These are phyloP conservation scores for Glaucopsyche alexis DNA, from an alignment of 2,888 invertebrate genomes.

Conservation along the genomic window DNA sequence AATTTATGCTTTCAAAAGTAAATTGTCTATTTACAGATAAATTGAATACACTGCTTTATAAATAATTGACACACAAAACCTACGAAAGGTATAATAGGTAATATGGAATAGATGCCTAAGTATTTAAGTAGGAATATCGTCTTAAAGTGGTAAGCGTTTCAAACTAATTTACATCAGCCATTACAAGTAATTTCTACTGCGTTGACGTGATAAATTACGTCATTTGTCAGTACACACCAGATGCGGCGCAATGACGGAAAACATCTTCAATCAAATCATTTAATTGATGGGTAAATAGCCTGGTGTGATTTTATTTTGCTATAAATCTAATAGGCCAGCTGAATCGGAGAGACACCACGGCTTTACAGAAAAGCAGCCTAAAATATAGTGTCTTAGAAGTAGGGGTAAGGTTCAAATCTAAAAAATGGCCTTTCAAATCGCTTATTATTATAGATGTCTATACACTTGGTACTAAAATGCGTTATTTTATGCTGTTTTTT, in stretches of 20 bases:
- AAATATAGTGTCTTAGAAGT: neutral
- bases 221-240: neutral
- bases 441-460: too few species aligned
- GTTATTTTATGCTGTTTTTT: too few species aligned
- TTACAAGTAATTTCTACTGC: slow-evolving; percentile 2
- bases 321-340: neutral
- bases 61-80: too few species aligned
- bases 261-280: slow-evolving; percentile 7
- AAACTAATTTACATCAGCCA: neutral
- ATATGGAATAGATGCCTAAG: too few species aligned
- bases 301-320: neutral
- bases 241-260: slow-evolving; percentile 5
- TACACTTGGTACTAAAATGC: too few species aligned
- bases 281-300: slow-evolving; percentile 6
- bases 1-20: too few species aligned
- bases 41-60: too few species aligned
- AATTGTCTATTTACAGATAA: too few species aligned
- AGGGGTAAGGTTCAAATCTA: too few species aligned
- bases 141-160: neutral
- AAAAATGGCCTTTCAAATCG: too few species aligned
- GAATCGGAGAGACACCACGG: neutral
- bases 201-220: slow-evolving; percentile 10
- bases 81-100: too few species aligned
- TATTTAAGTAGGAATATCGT: too few species aligned
- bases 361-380: neutral